Evolutionary conservation across 2,888 invertebrate genomes (phyloP).

Genomic region (Conomelus anceps): DNA sequence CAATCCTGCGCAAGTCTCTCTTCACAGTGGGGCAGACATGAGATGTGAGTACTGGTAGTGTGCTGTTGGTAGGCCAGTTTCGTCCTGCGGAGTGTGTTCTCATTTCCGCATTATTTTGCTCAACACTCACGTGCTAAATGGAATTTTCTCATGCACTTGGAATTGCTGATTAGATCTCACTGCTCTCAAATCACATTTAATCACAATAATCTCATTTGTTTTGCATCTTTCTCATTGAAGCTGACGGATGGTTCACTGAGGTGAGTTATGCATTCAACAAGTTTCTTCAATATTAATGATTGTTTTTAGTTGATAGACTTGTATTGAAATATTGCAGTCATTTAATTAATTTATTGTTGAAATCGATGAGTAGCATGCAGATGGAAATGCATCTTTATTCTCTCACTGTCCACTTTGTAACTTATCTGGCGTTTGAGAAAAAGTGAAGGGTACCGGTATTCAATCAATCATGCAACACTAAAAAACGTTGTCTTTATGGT

Average conservation of each 20-base stretch:
- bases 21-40: slow-evolving; percentile 25
- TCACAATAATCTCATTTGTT: neutral
- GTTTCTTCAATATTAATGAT: neutral
- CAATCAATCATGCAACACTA: no score
- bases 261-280: neutral
- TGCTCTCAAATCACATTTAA: neutral
- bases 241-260: neutral
- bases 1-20: slow-evolving; percentile 26
- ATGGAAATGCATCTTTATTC: no score
- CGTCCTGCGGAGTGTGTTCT: neutral
- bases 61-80: neutral
- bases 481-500: no score
- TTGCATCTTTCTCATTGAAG: neutral
- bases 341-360: no score
- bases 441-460: no score
- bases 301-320: no score
- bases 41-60: slow-evolving; percentile 24
- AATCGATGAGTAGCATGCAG: no score
- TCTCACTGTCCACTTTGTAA: no score
- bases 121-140: neutral
- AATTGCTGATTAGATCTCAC: neutral
- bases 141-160: neutral
- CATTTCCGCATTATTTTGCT: neutral
- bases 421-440: no score
- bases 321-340: no score